Percentiles rank a stretch among this genome's conserved stretches.
Conservation (phyloP, 2,888 invertebrate genomes). For the Calephelis perditalis region DNA sequence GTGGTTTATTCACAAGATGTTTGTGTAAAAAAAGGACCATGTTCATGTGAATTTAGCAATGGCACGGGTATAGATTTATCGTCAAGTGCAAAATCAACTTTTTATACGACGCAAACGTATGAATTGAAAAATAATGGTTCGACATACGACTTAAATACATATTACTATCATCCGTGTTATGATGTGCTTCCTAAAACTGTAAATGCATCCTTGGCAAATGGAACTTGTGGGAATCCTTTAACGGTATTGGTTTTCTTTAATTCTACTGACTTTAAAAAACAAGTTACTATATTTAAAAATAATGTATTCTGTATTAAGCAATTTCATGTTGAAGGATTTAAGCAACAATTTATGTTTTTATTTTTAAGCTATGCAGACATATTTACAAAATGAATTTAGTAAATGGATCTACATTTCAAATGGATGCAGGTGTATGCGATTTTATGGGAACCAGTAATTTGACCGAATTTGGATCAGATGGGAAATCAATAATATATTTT, state of each 20-base stretch:
- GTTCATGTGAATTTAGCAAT: constrained; percentile 64
- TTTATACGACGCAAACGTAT: constrained; percentile 47
- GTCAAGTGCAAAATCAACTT: constrained; percentile 43
- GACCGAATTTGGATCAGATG: constrained; percentile 45
- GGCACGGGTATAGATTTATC: constrained; percentile 69
- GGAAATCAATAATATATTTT: constrained; percentile 46
- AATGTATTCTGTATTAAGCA: neutral
- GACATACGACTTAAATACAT: constrained; percentile 47
- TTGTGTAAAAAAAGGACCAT: constrained; percentile 55
- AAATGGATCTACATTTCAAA: constrained; percentile 30
- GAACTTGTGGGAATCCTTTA: constrained; percentile 43
- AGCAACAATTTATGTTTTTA: constrained; percentile 20
- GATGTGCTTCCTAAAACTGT: constrained; percentile 40
- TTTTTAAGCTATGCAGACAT: constrained; percentile 54
- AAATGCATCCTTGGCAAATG: constrained; percentile 34
- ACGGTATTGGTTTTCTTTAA: constrained; percentile 43
- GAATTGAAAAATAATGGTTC: constrained; percentile 34
- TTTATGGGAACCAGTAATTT: constrained; percentile 45
- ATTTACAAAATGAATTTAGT: constrained; percentile 35
- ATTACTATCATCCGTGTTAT: constrained; percentile 62
- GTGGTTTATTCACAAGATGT: constrained; percentile 37
- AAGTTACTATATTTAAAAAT: neutral
- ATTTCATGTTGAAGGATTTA: neutral
- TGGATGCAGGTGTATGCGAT: constrained; percentile 41
- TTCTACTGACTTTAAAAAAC: neutral